A percentile compares a stretch with the other conserved stretches of the same genome.
Conservation (phyloP, 2,113 vertebrate species). For the Aramus guarauna region DNA sequence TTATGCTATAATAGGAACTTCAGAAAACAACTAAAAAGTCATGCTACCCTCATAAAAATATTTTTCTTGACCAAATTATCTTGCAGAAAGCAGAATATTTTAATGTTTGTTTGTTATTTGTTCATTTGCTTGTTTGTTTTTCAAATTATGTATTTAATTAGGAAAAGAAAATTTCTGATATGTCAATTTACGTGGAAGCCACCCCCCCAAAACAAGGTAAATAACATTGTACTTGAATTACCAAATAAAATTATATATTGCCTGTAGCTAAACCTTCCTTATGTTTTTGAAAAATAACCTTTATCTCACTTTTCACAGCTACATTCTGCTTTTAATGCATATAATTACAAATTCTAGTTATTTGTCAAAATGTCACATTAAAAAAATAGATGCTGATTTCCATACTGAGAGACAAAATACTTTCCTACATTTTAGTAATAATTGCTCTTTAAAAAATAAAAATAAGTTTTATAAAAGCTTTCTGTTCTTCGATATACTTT, state of each 20-base stretch:
- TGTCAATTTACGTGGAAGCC: accelerated
- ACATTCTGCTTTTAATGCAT: background rate
- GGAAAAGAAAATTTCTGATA: background rate
- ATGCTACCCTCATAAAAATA: background rate
- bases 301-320: background rate
- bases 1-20: background rate
- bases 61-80: background rate
- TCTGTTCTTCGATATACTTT: background rate
- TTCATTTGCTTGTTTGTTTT: background rate
- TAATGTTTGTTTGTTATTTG: too few relatives aligned
- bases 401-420: background rate
- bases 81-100: background rate
- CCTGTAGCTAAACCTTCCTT: background rate
- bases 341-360: background rate
- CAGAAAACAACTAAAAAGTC: background rate
- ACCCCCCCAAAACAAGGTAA: accelerated
- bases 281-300: background rate
- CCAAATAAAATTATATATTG: background rate
- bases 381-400: background rate
- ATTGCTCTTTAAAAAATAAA: background rate
- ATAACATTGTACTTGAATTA: background rate
- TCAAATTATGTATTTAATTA: background rate
- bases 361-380: background rate
- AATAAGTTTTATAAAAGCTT: background rate
- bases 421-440: background rate